A percentile compares a stretch with the other conserved stretches of the same genome.
Evolutionary conservation across 30 jellyfish, hydroid and myxozoan species (phyloP).

Genomic region (Mastigias papua): DNA sequence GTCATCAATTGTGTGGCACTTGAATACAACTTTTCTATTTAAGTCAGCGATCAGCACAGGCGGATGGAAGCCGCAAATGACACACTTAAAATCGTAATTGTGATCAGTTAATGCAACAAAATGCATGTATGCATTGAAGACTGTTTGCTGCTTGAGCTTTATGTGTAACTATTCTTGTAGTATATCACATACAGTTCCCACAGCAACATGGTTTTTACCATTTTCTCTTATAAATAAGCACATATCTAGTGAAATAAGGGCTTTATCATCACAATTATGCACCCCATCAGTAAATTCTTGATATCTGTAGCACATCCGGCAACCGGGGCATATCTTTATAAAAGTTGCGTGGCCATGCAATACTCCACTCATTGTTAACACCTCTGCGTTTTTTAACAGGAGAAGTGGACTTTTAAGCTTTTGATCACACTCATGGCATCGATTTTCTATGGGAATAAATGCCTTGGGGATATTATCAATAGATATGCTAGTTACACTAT

Average conservation of each 20-base stretch:
- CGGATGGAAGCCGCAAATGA: slow-evolving; percentile 57
- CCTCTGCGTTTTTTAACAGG: background rate
- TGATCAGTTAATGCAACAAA: slow-evolving; percentile 57
- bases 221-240: slow-evolving; percentile 29
- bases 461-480: background rate
- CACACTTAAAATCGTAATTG: slow-evolving; percentile 47
- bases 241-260: slow-evolving; percentile 54
- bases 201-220: slow-evolving; percentile 39
- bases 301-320: slow-evolving; percentile 62
- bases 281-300: slow-evolving; percentile 71
- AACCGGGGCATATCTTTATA: slow-evolving; percentile 32
- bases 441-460: background rate
- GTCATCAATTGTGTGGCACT: slow-evolving; percentile 13
- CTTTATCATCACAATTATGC: slow-evolving; percentile 57
- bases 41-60: slow-evolving; percentile 64
- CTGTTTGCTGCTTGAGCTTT: slow-evolving; percentile 12
- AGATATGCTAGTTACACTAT: background rate
- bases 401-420: background rate
- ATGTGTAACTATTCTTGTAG: background rate
- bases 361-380: slow-evolving; percentile 30
- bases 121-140: slow-evolving; percentile 21
- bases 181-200: slow-evolving; percentile 33
- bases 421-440: background rate
- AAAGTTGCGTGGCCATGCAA: slow-evolving; percentile 29
- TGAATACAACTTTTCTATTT: slow-evolving; percentile 69